Percentiles rank a stretch among this genome's conserved stretches.
These are phyloP conservation scores for Abscondita cerata DNA, from an alignment of 2,888 invertebrate genomes.

Conservation along the genomic window DNA sequence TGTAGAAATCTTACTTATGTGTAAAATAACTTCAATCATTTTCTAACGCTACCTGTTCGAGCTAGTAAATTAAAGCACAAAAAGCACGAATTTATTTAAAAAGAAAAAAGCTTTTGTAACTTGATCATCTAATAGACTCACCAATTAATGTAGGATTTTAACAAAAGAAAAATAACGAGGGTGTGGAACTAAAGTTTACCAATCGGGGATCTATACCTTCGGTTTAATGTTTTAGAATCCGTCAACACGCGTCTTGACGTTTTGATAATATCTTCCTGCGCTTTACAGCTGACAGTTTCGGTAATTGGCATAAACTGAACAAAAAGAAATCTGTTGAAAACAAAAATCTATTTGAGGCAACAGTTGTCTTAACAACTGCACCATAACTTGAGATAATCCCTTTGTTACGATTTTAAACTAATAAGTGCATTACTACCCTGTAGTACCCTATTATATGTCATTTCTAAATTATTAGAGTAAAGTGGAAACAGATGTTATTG, in stretches of 20 bases:
- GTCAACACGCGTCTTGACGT: constrained; percentile 34
- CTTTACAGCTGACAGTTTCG: constrained; percentile 50
- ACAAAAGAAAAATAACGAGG: constrained; percentile 17
- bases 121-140: constrained; percentile 21
- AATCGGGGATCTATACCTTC: constrained; percentile 26
- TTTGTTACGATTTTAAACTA: constrained; percentile 22
- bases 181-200: constrained; percentile 22
- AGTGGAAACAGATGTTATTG: background rate
- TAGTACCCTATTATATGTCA: constrained; percentile 4
- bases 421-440: constrained; percentile 20
- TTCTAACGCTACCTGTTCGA: constrained; percentile 3
- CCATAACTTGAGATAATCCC: constrained; percentile 30
- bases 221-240: constrained; percentile 24
- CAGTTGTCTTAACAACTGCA: constrained; percentile 37
- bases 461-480: constrained; percentile 1
- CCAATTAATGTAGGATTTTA: constrained; percentile 24
- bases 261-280: constrained; percentile 41
- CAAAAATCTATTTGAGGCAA: constrained; percentile 38
- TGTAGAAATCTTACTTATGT: constrained; percentile 7
- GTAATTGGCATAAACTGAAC: constrained; percentile 52
- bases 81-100: background rate
- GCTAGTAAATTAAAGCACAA: background rate
- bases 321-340: constrained; percentile 44
- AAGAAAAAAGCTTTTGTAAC: background rate
- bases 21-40: constrained; percentile 1